phyloP scores from a whole-genome alignment of 2,888 invertebrate genomes.

The Ochropacha duplaris region DNA sequence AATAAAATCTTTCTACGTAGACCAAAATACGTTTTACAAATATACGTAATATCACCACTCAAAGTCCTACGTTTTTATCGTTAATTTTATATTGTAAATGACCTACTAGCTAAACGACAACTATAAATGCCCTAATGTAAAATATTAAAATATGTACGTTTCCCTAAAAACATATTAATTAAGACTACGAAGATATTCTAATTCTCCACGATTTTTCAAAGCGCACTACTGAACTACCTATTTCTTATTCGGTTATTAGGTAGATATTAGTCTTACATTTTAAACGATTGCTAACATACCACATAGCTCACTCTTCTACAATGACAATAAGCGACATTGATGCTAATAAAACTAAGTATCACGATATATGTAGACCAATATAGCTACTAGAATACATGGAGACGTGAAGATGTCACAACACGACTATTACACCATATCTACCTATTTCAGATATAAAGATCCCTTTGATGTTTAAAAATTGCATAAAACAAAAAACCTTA shows the following conservation, averaged over 20 bases:
- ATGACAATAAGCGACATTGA: slow-evolving; percentile 46
- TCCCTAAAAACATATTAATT: no score
- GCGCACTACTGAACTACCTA: slow-evolving; percentile 38
- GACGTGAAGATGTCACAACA: slow-evolving; percentile 59
- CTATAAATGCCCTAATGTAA: slow-evolving; percentile 37
- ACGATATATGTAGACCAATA: slow-evolving; percentile 76
- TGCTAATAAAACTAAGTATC: slow-evolving; percentile 49
- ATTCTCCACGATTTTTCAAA: slow-evolving; percentile 59
- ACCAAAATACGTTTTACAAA: slow-evolving; percentile 53
- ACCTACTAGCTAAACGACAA: slow-evolving; percentile 22
- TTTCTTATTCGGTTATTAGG: slow-evolving; percentile 15
- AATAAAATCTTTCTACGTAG: slow-evolving; percentile 57
- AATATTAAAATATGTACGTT: slow-evolving; percentile 44
- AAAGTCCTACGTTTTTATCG: slow-evolving; percentile 42
- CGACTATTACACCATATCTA: no score
- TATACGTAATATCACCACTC: slow-evolving; percentile 64
- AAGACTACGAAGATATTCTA: slow-evolving; percentile 44
- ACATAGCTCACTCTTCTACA: slow-evolving; percentile 24
- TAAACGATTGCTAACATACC: slow-evolving; percentile 27
- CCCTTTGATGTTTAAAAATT: no score
- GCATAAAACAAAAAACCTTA: no score
- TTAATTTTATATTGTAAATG: not conserved
- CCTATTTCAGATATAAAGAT: no score
- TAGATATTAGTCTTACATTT: not conserved
- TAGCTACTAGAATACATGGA: slow-evolving; percentile 60